A percentile compares a stretch with the other conserved stretches of the same genome.
Evolutionary conservation across 2,797 vertebrate species (phyloP).

Genomic region (Cynodonichthys magdalenae): DNA sequence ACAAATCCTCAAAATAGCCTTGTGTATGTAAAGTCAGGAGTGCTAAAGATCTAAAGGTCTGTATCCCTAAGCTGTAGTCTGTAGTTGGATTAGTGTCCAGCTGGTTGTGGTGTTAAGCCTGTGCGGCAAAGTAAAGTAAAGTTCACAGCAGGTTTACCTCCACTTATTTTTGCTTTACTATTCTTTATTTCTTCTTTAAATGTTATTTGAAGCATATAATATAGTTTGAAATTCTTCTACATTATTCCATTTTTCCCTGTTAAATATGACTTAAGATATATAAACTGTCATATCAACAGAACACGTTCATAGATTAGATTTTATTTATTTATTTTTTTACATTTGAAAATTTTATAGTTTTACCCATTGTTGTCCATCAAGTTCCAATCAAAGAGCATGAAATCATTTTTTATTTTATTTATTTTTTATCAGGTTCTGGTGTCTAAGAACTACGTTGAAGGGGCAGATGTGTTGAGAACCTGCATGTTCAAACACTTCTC

Average conservation of each 20-base stretch:
- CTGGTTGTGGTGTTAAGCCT: conserved; percentile 43
- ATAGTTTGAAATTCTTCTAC: too few relatives aligned
- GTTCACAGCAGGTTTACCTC: conserved; percentile 25
- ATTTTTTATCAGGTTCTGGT: not conserved
- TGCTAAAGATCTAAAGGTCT: conserved; percentile 43
- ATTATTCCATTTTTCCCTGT: too few relatives aligned
- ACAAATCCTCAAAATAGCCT: conserved; percentile 34
- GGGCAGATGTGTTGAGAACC: conserved; percentile 20
- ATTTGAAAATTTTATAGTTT: not conserved
- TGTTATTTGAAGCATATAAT: not conserved
- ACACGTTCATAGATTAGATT: too few relatives aligned
- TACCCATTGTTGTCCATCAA: not conserved
- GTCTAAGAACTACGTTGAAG: conserved; percentile 10
- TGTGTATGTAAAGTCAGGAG: conserved; percentile 36
- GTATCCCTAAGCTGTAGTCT: conserved; percentile 51
- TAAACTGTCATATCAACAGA: too few relatives aligned
- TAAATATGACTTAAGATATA: too few relatives aligned
- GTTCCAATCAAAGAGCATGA: not conserved
- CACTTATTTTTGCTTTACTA: conserved; percentile 2
- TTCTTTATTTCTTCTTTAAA: conserved; percentile 14
- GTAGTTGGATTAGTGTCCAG: conserved; percentile 49
- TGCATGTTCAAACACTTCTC: conserved; percentile 66
- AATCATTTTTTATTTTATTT: not conserved
- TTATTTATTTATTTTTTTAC: too few relatives aligned
- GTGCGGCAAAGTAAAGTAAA: conserved; percentile 12